phyloP scores from a whole-genome alignment of 2,113 vertebrate genomes.

The Cyrtonyx montezumae region DNA sequence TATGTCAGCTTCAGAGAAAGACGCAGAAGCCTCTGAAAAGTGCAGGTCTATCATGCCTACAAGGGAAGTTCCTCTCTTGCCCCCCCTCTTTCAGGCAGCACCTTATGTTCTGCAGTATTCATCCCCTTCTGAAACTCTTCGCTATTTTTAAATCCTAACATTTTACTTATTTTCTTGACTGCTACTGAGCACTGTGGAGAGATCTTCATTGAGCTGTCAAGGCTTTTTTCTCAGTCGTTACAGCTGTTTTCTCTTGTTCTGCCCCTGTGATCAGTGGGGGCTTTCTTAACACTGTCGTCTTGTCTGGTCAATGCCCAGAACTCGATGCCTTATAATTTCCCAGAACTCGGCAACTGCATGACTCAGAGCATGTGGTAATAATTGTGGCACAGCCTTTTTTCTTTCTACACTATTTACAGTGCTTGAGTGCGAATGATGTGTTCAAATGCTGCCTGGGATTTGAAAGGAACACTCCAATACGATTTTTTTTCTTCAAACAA shows the following conservation, averaged over 20 bases:
- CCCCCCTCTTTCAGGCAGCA: neutral
- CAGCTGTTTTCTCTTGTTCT: constrained; percentile 72
- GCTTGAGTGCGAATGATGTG: constrained; percentile 46
- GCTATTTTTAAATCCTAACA: constrained; percentile 23
- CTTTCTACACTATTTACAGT: constrained; percentile 53
- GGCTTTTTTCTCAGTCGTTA: constrained; percentile 54
- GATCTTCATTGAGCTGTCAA: constrained; percentile 67
- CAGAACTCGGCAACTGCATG: constrained; percentile 51
- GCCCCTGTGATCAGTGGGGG: constrained; percentile 56
- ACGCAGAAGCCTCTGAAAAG: neutral
- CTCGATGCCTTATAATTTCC: constrained; percentile 66
- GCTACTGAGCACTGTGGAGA: constrained; percentile 1
- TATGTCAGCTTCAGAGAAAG: neutral
- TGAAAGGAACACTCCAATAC: constrained; percentile 61
- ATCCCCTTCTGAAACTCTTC: neutral
- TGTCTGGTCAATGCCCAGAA: constrained; percentile 69
- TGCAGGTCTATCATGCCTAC: neutral
- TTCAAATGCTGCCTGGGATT: constrained; percentile 65
- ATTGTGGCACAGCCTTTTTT: constrained; percentile 66
- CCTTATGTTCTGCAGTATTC: neutral
- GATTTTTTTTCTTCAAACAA: constrained; percentile 69
- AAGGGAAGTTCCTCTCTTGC: neutral
- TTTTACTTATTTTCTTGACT: constrained; percentile 25
- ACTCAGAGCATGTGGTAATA: constrained; percentile 69
- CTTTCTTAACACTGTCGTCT: constrained; percentile 69